Evolutionary conservation across 1,140 invertebrate species (phyloP).

Genomic region (Contarinia nasturtii): DNA sequence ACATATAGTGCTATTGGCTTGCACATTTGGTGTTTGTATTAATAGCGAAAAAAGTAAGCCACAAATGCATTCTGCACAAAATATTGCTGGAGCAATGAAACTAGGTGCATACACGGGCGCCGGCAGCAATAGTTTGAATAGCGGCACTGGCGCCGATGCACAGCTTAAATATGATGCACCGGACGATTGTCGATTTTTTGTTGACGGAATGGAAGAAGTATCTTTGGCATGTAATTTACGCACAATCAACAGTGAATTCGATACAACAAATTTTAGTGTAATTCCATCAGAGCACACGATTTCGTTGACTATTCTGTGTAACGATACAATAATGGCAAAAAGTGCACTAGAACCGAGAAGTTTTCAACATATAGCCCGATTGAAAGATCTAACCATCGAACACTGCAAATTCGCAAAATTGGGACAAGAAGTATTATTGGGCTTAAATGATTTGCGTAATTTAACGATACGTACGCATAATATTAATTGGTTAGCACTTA

Average conservation of each 20-base stretch:
- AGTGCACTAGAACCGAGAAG: conserved; percentile 53
- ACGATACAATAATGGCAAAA: conserved; percentile 48
- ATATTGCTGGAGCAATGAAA: no score
- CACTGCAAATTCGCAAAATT: conserved; percentile 68
- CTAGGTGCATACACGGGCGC: no score
- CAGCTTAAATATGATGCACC: conserved; percentile 49
- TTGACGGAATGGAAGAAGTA: conserved; percentile 37
- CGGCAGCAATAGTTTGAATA: no score
- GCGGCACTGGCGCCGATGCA: neutral
- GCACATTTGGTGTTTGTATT: no score
- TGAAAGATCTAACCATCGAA: conserved; percentile 59
- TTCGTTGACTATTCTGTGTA: conserved; percentile 57
- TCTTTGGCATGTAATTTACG: conserved; percentile 57
- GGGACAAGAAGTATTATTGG: conserved; percentile 49
- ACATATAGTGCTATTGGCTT: no score
- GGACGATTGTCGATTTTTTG: conserved; percentile 42
- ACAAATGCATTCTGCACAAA: no score
- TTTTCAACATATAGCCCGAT: conserved; percentile 55
- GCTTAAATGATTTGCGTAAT: conserved; percentile 54
- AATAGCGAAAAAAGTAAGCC: no score
- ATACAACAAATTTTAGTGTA: conserved; percentile 72
- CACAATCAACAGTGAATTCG: conserved; percentile 62
- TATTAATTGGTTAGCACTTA: conserved; percentile 54
- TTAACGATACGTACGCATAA: conserved; percentile 64
- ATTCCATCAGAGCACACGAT: conserved; percentile 68